phyloP scores from a whole-genome alignment of 2,113 vertebrate genomes.

The Passer domesticus region DNA sequence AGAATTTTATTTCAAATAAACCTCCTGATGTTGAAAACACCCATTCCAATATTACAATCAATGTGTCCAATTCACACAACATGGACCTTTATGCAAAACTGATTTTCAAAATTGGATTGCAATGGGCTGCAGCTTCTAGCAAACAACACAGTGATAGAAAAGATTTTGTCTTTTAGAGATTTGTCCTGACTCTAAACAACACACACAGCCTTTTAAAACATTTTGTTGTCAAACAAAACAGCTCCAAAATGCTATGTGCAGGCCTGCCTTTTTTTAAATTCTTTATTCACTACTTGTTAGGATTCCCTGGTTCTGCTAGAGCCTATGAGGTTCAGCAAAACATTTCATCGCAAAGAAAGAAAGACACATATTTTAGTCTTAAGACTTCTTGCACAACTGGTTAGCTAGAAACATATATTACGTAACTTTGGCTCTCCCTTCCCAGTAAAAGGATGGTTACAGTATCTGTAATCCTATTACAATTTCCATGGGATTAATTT shows the following conservation, averaged over 20 bases:
- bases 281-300: neutral
- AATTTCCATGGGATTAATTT: neutral
- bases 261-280: neutral
- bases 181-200: neutral
- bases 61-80: neutral
- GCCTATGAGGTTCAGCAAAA: neutral
- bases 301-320: neutral
- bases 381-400: neutral
- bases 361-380: neutral
- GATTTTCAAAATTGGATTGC: neutral
- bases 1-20: neutral
- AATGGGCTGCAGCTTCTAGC: neutral
- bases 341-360: neutral
- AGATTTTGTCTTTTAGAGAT: neutral
- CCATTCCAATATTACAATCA: neutral
- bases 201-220: neutral
- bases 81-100: neutral
- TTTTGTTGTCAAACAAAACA: neutral
- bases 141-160: neutral
- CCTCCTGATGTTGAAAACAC: neutral
- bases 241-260: neutral
- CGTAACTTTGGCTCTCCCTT: neutral
- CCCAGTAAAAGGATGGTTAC: neutral
- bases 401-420: neutral
- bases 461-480: neutral